Evolutionary conservation across 1,140 invertebrate genomes (phyloP).

Genomic region (Episyrphus balteatus): DNA sequence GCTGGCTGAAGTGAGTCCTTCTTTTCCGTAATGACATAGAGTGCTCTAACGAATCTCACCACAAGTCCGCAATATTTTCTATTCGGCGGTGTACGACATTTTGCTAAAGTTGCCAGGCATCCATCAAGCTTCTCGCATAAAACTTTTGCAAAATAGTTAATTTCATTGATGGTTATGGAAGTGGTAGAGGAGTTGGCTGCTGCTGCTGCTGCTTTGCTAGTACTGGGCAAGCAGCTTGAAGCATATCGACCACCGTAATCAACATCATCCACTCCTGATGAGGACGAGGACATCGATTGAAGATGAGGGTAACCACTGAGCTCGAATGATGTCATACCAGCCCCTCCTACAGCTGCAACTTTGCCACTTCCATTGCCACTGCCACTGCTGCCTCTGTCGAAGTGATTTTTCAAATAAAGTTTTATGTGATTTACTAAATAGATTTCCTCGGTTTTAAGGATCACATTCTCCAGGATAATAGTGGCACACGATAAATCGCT

Average conservation of each 20-base stretch:
- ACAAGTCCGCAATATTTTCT: slow-evolving; percentile 19
- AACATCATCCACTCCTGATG: too few relatives aligned
- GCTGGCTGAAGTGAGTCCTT: slow-evolving; percentile 33
- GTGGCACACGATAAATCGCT: slow-evolving; percentile 34
- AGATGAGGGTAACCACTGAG: slow-evolving; percentile 19
- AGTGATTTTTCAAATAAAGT: slow-evolving; percentile 37
- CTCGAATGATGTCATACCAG: neutral
- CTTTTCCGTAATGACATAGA: slow-evolving; percentile 24
- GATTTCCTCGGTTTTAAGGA: slow-evolving; percentile 36
- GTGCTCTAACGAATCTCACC: slow-evolving; percentile 25
- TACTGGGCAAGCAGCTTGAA: slow-evolving; percentile 16
- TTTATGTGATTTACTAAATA: slow-evolving; percentile 38
- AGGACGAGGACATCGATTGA: slow-evolving; percentile 28
- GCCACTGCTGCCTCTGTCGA: neutral
- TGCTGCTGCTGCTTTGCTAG: slow-evolving; percentile 7
- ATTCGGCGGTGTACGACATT: slow-evolving; percentile 3
- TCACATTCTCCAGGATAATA: slow-evolving; percentile 33
- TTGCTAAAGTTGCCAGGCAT: slow-evolving; percentile 15
- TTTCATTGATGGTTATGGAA: slow-evolving; percentile 22
- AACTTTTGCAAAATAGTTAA: slow-evolving; percentile 36
- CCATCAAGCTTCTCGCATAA: slow-evolving; percentile 27
- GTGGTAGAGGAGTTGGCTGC: neutral
- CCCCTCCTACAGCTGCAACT: slow-evolving; percentile 6
- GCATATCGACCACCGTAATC: too few relatives aligned
- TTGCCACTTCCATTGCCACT: slow-evolving; percentile 8